Base-by-base conservation (phyloP, 30 jellyfish, hydroid and myxozoan genomes). In the Morbakka virulenta region DNA sequence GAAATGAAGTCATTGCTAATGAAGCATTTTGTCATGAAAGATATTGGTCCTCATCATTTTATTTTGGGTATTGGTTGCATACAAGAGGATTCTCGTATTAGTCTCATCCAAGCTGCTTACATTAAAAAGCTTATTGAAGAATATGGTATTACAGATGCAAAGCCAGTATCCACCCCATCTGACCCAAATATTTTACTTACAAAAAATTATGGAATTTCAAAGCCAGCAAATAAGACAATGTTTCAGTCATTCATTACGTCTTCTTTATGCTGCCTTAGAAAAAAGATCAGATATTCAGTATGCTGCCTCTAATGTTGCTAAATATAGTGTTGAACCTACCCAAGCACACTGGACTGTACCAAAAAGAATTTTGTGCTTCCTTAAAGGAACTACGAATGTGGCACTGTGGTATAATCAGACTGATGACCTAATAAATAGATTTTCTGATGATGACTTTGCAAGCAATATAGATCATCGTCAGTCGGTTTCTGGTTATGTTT, bases 351-450 rank as follows among this genome's bases (percentile, higher is more conserved):
- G 23, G 27, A 62, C 28, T 6, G 83, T 81, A 30, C 67, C 61
- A 62, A 76, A 76, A 62, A 17, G 87, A 27, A 76, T 76, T 76
- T 62, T 76, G 14, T 57, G 71, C 21, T 76, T 53, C 29, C 87
- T 76, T 12, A 74, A 50, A 52, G 85, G 85, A 29, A 74, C 85
- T 11, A 2, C 1, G 62, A 17, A 51, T 23, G n/a, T 22, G 21
- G 82, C 66, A n/a, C 31, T n/a, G 71, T 57, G 57, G 57, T 41
- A 41, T 17, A 6, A 41, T 41, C 57, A 41, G 17, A 41, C 57
- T 41, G 71, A 26, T n/a, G 57, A 41, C 9, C 57, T 6, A 41
- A 17, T 41, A 41, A 41, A 6, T 41, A 17, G 57, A 6, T 41
- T 6, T 41, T 41, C 57, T 63, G 75, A 63, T 63, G 75, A 9